phyloP scores from a whole-genome alignment of 2,888 invertebrate species.

The Nebria salina region DNA sequence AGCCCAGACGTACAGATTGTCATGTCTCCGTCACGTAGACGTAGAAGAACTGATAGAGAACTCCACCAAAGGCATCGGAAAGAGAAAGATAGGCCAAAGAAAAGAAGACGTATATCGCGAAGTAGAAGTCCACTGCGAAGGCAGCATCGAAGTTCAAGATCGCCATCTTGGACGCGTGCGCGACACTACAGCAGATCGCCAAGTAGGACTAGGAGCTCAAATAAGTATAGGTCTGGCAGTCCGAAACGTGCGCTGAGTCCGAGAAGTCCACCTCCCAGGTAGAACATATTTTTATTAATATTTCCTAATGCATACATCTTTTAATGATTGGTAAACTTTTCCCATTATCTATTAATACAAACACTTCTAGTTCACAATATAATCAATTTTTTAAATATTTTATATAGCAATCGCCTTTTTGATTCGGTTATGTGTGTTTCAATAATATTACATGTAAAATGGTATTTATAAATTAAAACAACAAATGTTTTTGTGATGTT shows the following conservation, averaged over 20 bases:
- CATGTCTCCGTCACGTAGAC: conserved; percentile 59
- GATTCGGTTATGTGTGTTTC: too few species aligned
- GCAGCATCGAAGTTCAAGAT: conserved; percentile 66
- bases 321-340: too few species aligned
- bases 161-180: conserved; percentile 62
- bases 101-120: conserved; percentile 65
- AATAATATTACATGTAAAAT: not conserved
- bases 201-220: conserved; percentile 57
- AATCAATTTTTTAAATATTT: too few species aligned
- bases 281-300: conserved; percentile 20
- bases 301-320: not conserved
- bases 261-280: conserved; percentile 50
- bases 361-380: too few species aligned
- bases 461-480: not conserved
- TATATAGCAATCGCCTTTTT: too few species aligned
- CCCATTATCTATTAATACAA: too few species aligned
- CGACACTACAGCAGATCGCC: conserved; percentile 63
- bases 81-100: conserved; percentile 63
- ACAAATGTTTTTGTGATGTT: not conserved
- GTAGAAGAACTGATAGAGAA: conserved; percentile 61
- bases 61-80: conserved; percentile 62
- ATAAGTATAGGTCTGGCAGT: conserved; percentile 66
- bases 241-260: conserved; percentile 53
- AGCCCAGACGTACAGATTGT: conserved; percentile 56
- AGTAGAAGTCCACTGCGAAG: conserved; percentile 70